These are phyloP conservation scores for Xenopus borealis DNA, from an alignment of 2,113 vertebrate genomes.

Conservation along the genomic window DNA sequence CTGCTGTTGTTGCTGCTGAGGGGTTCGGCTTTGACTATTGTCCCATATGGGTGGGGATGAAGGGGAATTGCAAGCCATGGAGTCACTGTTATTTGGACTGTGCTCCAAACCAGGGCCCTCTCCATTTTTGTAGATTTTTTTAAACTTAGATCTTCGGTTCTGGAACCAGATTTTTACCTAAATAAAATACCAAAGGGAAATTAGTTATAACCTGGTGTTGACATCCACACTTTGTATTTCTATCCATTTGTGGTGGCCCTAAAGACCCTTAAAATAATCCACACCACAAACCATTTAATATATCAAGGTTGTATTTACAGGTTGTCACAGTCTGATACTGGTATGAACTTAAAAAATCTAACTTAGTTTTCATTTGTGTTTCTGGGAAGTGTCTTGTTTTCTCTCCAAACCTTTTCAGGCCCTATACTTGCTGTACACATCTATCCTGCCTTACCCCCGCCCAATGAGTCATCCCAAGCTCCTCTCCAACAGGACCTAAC, in stretches of 20 bases:
- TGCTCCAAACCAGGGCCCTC: slow-evolving; percentile 87
- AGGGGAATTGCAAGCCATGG: slow-evolving; percentile 96
- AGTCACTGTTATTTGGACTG: slow-evolving; percentile 96
- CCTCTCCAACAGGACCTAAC: slow-evolving; percentile 42
- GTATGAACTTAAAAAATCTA: background rate
- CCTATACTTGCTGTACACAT: slow-evolving; percentile 39
- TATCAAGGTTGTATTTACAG: no score
- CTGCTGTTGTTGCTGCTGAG: slow-evolving; percentile 76
- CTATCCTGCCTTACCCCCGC: slow-evolving; percentile 36
- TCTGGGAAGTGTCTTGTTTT: slow-evolving; percentile 33
- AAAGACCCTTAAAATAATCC: no score
- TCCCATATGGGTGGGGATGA: slow-evolving; percentile 91
- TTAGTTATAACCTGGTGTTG: no score
- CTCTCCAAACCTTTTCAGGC: slow-evolving; percentile 28
- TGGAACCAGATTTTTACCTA: slow-evolving; percentile 99
- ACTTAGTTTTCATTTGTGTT: slow-evolving; percentile 20
- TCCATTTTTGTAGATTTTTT: slow-evolving; percentile 97
- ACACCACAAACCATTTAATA: no score
- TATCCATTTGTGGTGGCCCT: no score
- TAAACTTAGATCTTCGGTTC: slow-evolving; percentile 96
- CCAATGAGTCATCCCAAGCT: slow-evolving; percentile 44
- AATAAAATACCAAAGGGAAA: background rate
- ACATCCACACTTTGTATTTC: no score
- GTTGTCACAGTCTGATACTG: background rate
- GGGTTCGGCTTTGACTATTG: slow-evolving; percentile 73